These are phyloP conservation scores for Mesocricetus auratus DNA, from an alignment of 2,113 vertebrate genomes.

Conservation along the genomic window DNA sequence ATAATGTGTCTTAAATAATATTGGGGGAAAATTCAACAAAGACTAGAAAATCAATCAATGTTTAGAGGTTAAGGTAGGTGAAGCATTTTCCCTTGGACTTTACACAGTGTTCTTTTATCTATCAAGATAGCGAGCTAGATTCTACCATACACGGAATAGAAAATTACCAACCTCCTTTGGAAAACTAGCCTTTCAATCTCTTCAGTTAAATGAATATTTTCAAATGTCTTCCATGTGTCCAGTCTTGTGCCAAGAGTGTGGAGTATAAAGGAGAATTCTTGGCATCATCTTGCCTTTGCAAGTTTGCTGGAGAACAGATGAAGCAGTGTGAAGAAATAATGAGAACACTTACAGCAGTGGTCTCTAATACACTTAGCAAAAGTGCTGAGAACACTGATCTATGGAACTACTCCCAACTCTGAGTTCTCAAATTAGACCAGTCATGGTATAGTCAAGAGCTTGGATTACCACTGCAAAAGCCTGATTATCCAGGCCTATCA, in stretches of 20 bases:
- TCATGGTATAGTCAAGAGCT: not conserved
- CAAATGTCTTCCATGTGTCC: conserved; percentile 32
- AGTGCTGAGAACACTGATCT: not conserved
- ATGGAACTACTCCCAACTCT: not conserved
- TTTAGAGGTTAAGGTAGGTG: conserved; percentile 33
- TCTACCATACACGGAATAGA: conserved; percentile 43
- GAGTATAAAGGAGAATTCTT: conserved; percentile 60
- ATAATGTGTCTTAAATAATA: conserved; percentile 58
- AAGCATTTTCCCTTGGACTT: conserved; percentile 50
- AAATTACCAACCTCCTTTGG: conserved; percentile 32
- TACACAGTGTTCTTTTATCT: not conserved
- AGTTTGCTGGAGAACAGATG: conserved; percentile 49
- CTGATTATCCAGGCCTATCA: not conserved
- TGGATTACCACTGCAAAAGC: not conserved
- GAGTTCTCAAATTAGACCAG: conserved; percentile 1
- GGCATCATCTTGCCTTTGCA: conserved; percentile 52
- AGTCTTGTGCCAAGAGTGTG: conserved; percentile 21
- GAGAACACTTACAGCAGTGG: not conserved
- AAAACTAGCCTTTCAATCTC: conserved; percentile 40
- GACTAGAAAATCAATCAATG: conserved; percentile 63
- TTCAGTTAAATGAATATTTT: conserved; percentile 59
- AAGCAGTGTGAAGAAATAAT: conserved; percentile 50
- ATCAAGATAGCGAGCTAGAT: conserved; percentile 44
- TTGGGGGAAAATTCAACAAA: conserved; percentile 35
- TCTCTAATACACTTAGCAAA: conserved; percentile 9